Evolutionary conservation across 2,113 vertebrate genomes (phyloP).

Genomic region (Cavia porcellus): DNA sequence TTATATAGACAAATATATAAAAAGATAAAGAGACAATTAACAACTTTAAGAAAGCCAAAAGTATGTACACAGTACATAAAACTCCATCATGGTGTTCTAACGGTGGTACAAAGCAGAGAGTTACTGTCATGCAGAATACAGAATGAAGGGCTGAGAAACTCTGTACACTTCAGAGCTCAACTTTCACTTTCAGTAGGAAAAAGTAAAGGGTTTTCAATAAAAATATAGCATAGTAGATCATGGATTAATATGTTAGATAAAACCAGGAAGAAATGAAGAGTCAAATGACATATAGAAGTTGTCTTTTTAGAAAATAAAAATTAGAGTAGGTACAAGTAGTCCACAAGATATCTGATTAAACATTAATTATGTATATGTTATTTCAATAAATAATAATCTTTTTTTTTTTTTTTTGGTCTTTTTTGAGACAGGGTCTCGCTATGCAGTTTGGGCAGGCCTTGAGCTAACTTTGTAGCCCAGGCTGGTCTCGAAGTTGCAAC

Average conservation of each 20-base stretch:
- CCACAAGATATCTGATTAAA: neutral
- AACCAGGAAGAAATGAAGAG: neutral
- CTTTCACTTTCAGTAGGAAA: neutral
- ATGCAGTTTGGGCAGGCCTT: too few relatives aligned
- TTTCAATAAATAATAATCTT: too few relatives aligned
- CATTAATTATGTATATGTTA: neutral
- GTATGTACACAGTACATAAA: neutral
- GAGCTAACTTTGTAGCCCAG: too few relatives aligned
- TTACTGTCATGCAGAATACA: neutral
- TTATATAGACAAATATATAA: neutral
- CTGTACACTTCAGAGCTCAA: neutral
- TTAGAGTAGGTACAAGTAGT: neutral
- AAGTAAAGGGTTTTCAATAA: slow-evolving; percentile 1
- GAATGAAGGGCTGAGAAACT: neutral
- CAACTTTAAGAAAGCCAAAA: neutral
- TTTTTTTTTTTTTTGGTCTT: too few relatives aligned
- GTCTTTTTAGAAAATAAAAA: neutral
- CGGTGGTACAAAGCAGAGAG: neutral
- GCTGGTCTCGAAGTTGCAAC: too few relatives aligned
- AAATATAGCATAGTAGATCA: neutral
- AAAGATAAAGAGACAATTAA: neutral
- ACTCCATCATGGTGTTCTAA: neutral
- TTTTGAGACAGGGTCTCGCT: too few relatives aligned
- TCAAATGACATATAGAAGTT: neutral
- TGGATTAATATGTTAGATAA: neutral